Evolutionary conservation across 2,888 invertebrate genomes (phyloP).

Genomic region (Empis livida): DNA sequence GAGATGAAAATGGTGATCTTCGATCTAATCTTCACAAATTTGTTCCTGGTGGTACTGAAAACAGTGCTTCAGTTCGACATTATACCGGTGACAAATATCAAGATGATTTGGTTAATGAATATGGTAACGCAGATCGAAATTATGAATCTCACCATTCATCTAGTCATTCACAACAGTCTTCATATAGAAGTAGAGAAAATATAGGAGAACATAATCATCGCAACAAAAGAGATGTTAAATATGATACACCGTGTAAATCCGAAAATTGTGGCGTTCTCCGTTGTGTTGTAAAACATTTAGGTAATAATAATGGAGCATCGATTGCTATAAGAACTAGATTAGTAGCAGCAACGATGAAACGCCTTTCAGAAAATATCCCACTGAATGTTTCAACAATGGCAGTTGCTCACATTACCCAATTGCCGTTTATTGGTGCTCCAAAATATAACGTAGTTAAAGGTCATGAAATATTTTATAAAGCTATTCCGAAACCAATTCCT

Average conservation of each 20-base stretch:
- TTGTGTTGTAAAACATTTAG: slow-evolving; percentile 62
- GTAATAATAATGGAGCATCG: slow-evolving; percentile 60
- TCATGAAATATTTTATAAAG: slow-evolving; percentile 58
- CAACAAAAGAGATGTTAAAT: neutral
- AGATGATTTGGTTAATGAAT: no score
- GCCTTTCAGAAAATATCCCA: slow-evolving; percentile 43
- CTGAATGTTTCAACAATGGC: slow-evolving; percentile 66
- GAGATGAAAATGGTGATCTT: no score
- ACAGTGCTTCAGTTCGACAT: no score
- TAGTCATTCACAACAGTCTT: no score
- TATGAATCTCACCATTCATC: neutral
- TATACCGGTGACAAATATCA: no score
- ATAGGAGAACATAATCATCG: neutral
- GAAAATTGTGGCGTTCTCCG: slow-evolving; percentile 62
- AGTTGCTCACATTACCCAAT: slow-evolving; percentile 54
- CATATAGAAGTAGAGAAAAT: neutral
- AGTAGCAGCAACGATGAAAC: slow-evolving; percentile 68
- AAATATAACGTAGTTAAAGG: slow-evolving; percentile 45
- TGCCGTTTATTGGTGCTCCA: slow-evolving; percentile 58
- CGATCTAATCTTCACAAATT: no score
- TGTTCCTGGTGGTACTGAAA: no score
- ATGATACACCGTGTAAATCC: slow-evolving; percentile 41
- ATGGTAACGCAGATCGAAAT: neutral
- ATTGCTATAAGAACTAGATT: slow-evolving; percentile 67
- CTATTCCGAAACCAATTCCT: slow-evolving; percentile 49